Evolutionary conservation across 2,888 invertebrate species (phyloP).

Genomic region (Andrena bucephala): DNA sequence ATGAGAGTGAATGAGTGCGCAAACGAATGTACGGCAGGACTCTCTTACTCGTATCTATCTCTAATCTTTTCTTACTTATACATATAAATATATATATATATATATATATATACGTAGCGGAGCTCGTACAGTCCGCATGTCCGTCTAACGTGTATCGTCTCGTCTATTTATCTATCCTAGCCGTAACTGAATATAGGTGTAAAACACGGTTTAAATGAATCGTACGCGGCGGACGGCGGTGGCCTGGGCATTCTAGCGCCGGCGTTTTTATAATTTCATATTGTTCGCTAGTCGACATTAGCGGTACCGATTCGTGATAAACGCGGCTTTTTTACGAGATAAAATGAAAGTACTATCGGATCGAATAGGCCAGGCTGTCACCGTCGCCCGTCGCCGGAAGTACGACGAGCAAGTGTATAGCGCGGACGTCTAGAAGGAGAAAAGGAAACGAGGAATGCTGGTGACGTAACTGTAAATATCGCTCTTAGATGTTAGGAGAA

Average conservation of each 20-base stretch:
- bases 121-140: constrained; percentile 73
- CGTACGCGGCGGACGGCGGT: constrained; percentile 49
- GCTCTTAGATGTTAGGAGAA: constrained; percentile 73
- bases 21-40: constrained; percentile 48
- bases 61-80: constrained; percentile 66
- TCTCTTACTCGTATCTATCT: constrained; percentile 67
- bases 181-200: constrained; percentile 71
- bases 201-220: constrained; percentile 44
- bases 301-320: no score
- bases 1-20: constrained; percentile 25
- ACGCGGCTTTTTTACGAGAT: constrained; percentile 1
- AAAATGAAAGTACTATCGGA: constrained; percentile 52
- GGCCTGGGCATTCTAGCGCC: constrained; percentile 44
- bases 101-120: constrained; percentile 57
- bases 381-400: constrained; percentile 49
- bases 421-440: constrained; percentile 49
- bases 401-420: constrained; percentile 69
- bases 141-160: constrained; percentile 81
- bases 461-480: constrained; percentile 72
- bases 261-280: constrained; percentile 40
- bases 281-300: constrained; percentile 30
- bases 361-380: constrained; percentile 37
- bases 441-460: constrained; percentile 1
- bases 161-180: constrained; percentile 80
- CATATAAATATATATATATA: constrained; percentile 8